Evolutionary conservation across 2,113 vertebrate genomes (phyloP), one percentile per base, ranked within the genome.

Genomic region (Macaca mulatta): DNA sequence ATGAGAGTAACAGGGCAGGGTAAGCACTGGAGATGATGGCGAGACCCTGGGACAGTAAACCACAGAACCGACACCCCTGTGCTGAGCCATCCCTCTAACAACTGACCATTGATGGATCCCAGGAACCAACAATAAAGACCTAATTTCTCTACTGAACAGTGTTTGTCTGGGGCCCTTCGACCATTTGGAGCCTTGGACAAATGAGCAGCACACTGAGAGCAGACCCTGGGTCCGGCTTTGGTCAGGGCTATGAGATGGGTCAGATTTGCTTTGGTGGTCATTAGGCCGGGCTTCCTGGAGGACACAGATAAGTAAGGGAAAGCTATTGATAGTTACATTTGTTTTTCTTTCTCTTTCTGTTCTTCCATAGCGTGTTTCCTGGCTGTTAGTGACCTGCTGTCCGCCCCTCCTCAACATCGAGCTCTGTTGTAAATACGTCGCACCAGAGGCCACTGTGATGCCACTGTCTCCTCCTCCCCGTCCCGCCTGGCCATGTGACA

Each of bases 391-490:
- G 98, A 93, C 98, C 98, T 89, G 98, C 55, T 90, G 20, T 98
- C 96, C 48, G 6, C 40, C 59, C 81, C 25, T 77, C 77, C 96
- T 97, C 98, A 98, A 96, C 98, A 97, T 98, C 88, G 96, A 98
- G 93, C 98, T 98, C 96, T 96, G 84, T 98, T 99, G 98, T 99
- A 99, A 99, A 99, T 98, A 98, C 98, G 97, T 97, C 96, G 97
- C 98, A 98, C 98, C 98, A 98, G 98, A 99, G 98, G 98, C 98
- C 99, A 98, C 98, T 98, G 98, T 98, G 98, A 99, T 97, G 98
- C 98, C 98, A 87, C 98, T 98, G 98, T 98, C 93, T 98, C 98
- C 97, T 98, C 96, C 96, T 96, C 98, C 97, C 98, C 90, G 89
- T 96, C 95, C 97, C 45, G 97, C 98, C 95, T 78, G 32, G 98